Base-by-base conservation (phyloP, 2,113 vertebrate species). In the Pantherophis guttatus region DNA sequence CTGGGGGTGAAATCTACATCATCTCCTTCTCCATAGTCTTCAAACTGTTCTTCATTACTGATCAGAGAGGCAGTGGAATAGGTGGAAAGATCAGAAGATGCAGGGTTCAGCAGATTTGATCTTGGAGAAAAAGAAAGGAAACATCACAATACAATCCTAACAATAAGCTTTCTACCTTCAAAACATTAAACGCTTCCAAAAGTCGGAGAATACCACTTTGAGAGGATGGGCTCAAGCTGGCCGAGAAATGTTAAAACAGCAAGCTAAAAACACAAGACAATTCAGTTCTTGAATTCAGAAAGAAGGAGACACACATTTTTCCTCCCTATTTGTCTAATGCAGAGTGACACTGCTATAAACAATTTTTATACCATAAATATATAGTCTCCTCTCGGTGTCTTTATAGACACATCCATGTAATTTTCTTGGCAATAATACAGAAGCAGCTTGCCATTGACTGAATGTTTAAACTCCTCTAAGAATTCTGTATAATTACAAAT, bases 41-140 rank as follows among this genome's bases (percentile, higher is more conserved):
- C 99, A 97, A 99, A 99, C 96, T 99, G 99, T 93, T 99, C 99
- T 97, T 99, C 99, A 19, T 98, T 99, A 96, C 98, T 98, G 96
- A 98, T 98, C 95, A 99, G 98, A 17, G 99, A 99, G 94, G 99
- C 97, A 0, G 99, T 98, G 48, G 99, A 99, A 93, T 98, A 99
- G 0, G 98, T 98, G 8, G 99, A 99, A 26, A 99, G 97, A 97
- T 99, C 98, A 81, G 98, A 99, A 1, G 98, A 98, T 87, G 98
- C 98, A 1, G 98, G 98, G 92, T 98, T 98, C 90, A 98, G 98
- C 91, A 97, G 98, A 94, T 96, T 97, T 94, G 97, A 98, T 97
- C 99, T 99, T 95, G 8, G 26, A 21, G 0, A 39, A n/a, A 29
- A 55, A 95, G 95, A 96, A 93, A 96, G 94, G 96, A 96, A 95